Conservation (phyloP, 2,888 invertebrate species). For the Nebria brevicollis region DNA sequence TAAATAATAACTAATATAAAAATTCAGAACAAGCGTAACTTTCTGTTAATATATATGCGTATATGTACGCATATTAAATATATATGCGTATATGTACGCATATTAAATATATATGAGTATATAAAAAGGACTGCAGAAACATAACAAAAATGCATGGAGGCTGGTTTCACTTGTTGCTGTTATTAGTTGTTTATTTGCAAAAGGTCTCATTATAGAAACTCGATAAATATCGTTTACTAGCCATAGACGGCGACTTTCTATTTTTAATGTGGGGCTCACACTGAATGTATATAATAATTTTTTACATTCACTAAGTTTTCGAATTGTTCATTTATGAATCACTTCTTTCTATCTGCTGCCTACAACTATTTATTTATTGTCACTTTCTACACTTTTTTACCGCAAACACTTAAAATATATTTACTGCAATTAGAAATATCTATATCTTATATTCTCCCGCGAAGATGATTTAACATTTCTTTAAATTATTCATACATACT, state of each 20-base stretch:
- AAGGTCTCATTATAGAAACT: not conserved
- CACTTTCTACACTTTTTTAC: not conserved
- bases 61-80: not conserved
- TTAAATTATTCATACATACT: too few relatives aligned
- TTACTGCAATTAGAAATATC: too few relatives aligned
- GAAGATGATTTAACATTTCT: too few relatives aligned
- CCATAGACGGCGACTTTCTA: slow-evolving; percentile 1
- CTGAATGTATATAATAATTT: not conserved
- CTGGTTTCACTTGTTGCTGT: not conserved
- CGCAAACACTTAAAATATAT: too few relatives aligned
- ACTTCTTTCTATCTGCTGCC: not conserved
- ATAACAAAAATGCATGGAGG: not conserved
- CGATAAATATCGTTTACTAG: not conserved
- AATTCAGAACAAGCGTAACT: not conserved
- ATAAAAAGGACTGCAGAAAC: not conserved
- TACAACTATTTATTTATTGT: not conserved
- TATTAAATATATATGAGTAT: not conserved
- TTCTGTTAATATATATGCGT: slow-evolving; percentile 7
- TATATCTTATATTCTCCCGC: too few relatives aligned
- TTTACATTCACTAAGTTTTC: not conserved
- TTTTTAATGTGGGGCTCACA: slow-evolving; percentile 1
- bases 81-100: not conserved
- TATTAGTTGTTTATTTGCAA: not conserved
- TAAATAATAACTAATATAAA: not conserved
- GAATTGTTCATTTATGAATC: not conserved